These are phyloP conservation scores for Leptopilina myrica DNA, from an alignment of 2,888 invertebrate species.

Conservation along the genomic window DNA sequence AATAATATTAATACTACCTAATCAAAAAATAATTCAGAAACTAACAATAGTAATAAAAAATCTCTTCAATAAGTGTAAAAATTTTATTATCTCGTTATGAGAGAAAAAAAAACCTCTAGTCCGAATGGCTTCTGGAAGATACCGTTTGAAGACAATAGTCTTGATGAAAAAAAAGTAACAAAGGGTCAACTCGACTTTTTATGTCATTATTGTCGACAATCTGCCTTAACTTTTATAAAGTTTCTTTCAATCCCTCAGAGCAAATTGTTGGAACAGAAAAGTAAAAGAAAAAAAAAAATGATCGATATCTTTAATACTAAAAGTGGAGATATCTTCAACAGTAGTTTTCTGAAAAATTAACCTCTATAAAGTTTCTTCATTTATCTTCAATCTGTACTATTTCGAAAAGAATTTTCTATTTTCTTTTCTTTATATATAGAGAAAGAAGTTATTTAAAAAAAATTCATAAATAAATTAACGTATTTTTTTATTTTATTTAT, in stretches of 20 bases:
- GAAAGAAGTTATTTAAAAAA: too few species aligned
- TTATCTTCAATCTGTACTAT: too few species aligned
- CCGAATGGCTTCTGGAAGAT: not conserved
- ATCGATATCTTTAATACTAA: not conserved
- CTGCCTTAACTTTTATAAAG: slow-evolving; percentile 23
- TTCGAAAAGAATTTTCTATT: too few species aligned
- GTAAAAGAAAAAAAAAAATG: not conserved
- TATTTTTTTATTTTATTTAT: too few species aligned
- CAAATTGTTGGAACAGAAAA: slow-evolving; percentile 3
- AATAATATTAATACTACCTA: too few species aligned
- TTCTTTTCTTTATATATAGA: too few species aligned
- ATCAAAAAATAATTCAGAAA: too few species aligned
- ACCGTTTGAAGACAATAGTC: not conserved
- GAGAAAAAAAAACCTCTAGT: not conserved
- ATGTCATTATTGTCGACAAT: slow-evolving; percentile 1
- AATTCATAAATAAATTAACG: too few species aligned
- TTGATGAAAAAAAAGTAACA: not conserved
- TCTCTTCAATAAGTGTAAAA: too few species aligned
- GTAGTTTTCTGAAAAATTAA: not conserved
- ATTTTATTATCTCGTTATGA: not conserved
- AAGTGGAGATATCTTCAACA: not conserved
- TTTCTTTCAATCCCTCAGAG: slow-evolving; percentile 21
- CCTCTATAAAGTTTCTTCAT: not conserved
- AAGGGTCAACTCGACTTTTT: slow-evolving; percentile 24
- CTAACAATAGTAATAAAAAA: too few species aligned